Percentiles rank a stretch among this genome's conserved stretches.
phyloP scores from a whole-genome alignment of 1,140 invertebrate genomes.

The Drosophila lowei region DNA sequence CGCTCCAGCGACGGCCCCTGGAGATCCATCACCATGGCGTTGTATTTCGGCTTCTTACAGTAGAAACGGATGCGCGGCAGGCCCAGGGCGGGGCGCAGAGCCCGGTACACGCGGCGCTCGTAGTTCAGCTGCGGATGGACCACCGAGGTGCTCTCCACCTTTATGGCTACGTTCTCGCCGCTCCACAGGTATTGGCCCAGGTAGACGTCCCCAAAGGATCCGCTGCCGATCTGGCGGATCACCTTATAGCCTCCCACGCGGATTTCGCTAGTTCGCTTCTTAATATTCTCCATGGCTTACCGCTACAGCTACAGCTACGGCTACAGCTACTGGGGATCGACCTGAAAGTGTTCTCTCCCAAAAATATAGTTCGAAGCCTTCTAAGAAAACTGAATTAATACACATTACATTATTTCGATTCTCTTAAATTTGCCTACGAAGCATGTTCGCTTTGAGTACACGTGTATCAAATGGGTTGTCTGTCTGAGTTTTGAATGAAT shows the following conservation, averaged over 20 bases:
- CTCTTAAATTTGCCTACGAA: too few species aligned
- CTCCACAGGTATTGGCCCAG: constrained; percentile 96
- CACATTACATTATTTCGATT: too few species aligned
- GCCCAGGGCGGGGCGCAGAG: constrained; percentile 95
- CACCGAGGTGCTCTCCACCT: constrained; percentile 94
- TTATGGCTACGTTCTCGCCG: constrained; percentile 98
- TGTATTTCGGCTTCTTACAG: constrained; percentile 94
- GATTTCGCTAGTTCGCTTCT: constrained; percentile 13
- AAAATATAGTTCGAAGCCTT: too few species aligned
- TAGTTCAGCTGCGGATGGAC: constrained; percentile 96
- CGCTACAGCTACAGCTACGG: too few species aligned
- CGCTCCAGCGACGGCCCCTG: constrained; percentile 97
- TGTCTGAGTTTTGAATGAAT: too few species aligned
- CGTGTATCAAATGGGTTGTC: too few species aligned
- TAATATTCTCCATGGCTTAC: too few species aligned
- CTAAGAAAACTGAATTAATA: too few species aligned
- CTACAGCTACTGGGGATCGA: too few species aligned
- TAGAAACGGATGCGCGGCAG: constrained; percentile 96
- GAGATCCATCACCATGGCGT: constrained; percentile 98
- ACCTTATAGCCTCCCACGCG: constrained; percentile 83
- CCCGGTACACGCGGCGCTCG: constrained; percentile 96
- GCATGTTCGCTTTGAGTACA: too few species aligned
- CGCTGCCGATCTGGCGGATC: constrained; percentile 93
- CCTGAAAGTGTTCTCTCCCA: too few species aligned
- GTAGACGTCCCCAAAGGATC: constrained; percentile 99